These are phyloP conservation scores for Chauna torquata DNA, from an alignment of 2,113 vertebrate species.

Conservation along the genomic window DNA sequence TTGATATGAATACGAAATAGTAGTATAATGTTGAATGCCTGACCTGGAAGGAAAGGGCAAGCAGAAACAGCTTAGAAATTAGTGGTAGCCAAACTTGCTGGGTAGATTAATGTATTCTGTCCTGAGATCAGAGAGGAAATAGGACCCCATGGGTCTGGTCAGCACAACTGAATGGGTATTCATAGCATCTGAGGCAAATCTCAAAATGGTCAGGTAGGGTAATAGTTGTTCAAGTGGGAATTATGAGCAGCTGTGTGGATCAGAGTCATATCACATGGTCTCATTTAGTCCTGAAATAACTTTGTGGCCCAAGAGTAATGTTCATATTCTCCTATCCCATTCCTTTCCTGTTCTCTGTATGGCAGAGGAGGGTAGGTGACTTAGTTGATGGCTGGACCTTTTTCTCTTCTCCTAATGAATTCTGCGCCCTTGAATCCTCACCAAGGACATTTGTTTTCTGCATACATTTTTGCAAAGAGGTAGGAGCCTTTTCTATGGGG, in stretches of 20 bases:
- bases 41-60: background rate
- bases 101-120: accelerated
- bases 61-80: background rate
- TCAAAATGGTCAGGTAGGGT: background rate
- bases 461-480: background rate
- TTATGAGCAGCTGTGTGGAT: background rate
- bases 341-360: background rate
- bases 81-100: background rate
- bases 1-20: background rate
- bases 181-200: background rate
- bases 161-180: too few relatives aligned
- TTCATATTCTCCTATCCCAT: background rate
- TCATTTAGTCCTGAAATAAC: background rate
- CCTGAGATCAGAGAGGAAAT: background rate
- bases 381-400: background rate
- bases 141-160: background rate
- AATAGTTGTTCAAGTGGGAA: background rate
- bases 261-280: background rate
- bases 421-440: background rate
- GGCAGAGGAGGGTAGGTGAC: background rate
- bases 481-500: background rate
- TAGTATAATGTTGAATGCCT: background rate
- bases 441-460: accelerated
- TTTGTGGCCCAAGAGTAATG: too few relatives aligned
- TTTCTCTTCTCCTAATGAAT: background rate